Evolutionary conservation across 1,140 invertebrate species (phyloP).

Genomic region (Drosophila obscura): DNA sequence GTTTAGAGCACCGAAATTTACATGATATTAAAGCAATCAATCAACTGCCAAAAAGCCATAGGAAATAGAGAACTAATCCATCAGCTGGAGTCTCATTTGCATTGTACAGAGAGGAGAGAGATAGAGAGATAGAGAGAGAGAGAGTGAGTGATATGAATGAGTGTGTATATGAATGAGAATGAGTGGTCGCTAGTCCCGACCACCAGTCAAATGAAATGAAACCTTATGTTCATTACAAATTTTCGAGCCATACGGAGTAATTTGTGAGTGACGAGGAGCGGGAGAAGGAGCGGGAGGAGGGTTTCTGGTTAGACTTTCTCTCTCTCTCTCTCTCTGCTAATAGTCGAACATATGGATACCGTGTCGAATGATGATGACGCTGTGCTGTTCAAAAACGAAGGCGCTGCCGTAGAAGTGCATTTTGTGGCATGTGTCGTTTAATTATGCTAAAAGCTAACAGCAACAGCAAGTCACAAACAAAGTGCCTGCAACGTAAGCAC

Average conservation of each 20-base stretch:
- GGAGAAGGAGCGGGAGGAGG: not conserved
- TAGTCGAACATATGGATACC: constrained; percentile 76
- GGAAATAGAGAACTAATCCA: constrained; percentile 58
- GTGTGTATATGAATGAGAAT: not conserved
- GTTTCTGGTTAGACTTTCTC: not conserved
- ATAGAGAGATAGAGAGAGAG: constrained; percentile 7
- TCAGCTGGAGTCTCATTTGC: constrained; percentile 64
- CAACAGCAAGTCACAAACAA: constrained; percentile 43
- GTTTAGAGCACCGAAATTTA: constrained; percentile 20
- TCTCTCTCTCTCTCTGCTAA: constrained; percentile 27
- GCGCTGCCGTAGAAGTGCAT: constrained; percentile 73
- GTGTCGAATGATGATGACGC: constrained; percentile 58
- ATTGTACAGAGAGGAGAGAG: constrained; percentile 28
- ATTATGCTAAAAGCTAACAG: constrained; percentile 79
- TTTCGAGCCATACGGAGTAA: constrained; percentile 56
- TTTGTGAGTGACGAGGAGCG: constrained; percentile 33
- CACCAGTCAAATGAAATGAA: constrained; percentile 48
- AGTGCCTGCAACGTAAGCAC: constrained; percentile 29
- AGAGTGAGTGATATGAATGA: constrained; percentile 2
- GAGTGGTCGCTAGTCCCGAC: constrained; percentile 9
- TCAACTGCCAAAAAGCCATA: constrained; percentile 56
- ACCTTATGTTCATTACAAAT: constrained; percentile 69
- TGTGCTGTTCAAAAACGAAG: constrained; percentile 22
- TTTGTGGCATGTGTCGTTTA: constrained; percentile 83
- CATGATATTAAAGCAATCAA: constrained; percentile 53